These are phyloP conservation scores for Andrena praecox DNA, from an alignment of 2,888 invertebrate species.

Conservation along the genomic window DNA sequence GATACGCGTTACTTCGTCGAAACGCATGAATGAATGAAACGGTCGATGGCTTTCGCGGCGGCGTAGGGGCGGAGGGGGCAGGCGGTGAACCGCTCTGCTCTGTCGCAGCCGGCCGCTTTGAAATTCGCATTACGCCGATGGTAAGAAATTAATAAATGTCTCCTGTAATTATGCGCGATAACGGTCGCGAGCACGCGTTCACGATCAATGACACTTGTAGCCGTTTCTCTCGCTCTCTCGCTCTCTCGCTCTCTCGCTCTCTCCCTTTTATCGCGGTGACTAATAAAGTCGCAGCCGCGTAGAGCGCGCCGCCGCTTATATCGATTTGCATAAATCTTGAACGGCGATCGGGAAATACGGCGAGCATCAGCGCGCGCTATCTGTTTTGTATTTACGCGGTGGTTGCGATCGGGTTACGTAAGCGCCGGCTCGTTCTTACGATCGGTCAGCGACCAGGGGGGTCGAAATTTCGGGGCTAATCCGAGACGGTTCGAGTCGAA, in stretches of 20 bases:
- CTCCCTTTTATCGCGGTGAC: slow-evolving; percentile 7
- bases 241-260: neutral
- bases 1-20: slow-evolving; percentile 42
- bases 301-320: neutral
- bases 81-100: neutral
- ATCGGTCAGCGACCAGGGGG: slow-evolving; percentile 24
- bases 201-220: slow-evolving; percentile 49
- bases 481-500: slow-evolving; percentile 40
- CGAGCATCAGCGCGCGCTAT: neutral
- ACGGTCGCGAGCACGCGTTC: slow-evolving; percentile 1
- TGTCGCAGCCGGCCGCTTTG: slow-evolving; percentile 6
- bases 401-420: slow-evolving; percentile 19
- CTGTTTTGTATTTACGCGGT: slow-evolving; percentile 24
- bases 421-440: slow-evolving; percentile 14
- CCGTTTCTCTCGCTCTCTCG: neutral
- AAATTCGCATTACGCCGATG: slow-evolving; percentile 40
- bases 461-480: slow-evolving; percentile 31
- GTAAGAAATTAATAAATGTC: slow-evolving; percentile 55
- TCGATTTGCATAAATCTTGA: slow-evolving; percentile 47
- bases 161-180: slow-evolving; percentile 41
- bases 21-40: slow-evolving; percentile 52
- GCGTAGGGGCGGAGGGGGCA: neutral
- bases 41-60: neutral
- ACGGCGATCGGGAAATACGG: slow-evolving; percentile 5
- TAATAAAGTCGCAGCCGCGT: slow-evolving; percentile 27